phyloP scores from a whole-genome alignment of 2,888 invertebrate species.

The Xanthia togata region DNA sequence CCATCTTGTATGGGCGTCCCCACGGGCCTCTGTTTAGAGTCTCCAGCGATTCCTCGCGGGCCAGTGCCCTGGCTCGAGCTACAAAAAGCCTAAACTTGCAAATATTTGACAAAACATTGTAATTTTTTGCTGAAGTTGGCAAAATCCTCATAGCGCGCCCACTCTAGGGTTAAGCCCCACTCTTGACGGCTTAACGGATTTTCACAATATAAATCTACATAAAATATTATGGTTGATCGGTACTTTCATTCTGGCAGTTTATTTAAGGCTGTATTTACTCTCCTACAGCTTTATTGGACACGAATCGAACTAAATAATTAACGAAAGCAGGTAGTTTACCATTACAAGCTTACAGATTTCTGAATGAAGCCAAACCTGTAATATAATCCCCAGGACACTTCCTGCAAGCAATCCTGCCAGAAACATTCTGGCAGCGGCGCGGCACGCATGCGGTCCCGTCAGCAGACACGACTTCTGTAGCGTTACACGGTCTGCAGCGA shows the following conservation, averaged over 20 bases:
- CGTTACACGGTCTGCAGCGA: slow-evolving; percentile 80
- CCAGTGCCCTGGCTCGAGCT: no score
- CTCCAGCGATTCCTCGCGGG: no score
- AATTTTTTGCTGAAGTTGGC: no score
- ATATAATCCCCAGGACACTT: slow-evolving; percentile 85
- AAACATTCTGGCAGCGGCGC: slow-evolving; percentile 79
- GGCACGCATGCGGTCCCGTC: slow-evolving; percentile 83
- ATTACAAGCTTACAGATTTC: neutral
- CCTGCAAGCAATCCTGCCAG: slow-evolving; percentile 80
- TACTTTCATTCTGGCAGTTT: neutral
- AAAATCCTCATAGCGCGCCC: no score
- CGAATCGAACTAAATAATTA: neutral
- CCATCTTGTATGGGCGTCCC: no score
- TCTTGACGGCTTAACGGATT: neutral
- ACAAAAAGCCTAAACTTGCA: no score
- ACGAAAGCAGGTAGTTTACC: neutral
- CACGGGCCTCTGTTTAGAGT: no score
- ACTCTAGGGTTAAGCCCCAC: neutral
- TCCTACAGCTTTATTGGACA: neutral
- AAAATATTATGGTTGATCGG: neutral
- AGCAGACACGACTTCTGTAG: slow-evolving; percentile 80
- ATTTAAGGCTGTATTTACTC: neutral
- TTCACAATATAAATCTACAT: neutral
- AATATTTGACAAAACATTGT: no score
- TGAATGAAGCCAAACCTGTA: slow-evolving; percentile 72